Evolutionary conservation across 2,888 invertebrate species (phyloP), one percentile per base, ranked within the genome.

Genomic region (Elegia similella): DNA sequence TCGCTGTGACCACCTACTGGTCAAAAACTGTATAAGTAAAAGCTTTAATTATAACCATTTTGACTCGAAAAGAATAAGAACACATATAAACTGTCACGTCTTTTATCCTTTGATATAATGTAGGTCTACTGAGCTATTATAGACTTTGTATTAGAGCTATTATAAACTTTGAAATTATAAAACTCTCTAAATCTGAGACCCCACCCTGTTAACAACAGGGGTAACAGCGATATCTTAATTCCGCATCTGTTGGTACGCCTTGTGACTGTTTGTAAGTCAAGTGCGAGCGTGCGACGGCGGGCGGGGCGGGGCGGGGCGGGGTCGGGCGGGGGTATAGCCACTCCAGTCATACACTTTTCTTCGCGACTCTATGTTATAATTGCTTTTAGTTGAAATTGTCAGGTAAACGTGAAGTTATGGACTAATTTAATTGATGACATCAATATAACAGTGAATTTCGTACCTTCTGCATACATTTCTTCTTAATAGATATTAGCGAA

Each of bases 201-300:
- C 43, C 42, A 15, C 43, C 53, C 13, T 16, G 43, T 13, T 23
- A 53, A 43, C 53, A 42, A 43, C 43, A 32, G 53, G 53, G 43
- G 53, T 54, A 43, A 54, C 53, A 54, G 53, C 43, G 43, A 43
- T 54, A 54, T 54, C 53, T 54, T 42, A 54, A 54, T 54, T 54
- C 30, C 29, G 30, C 30, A 43, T 54, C 43, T 43, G 42, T 42
- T 53, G 42, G 29, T 53, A 32, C 43, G 15, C 15, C 5, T 23
- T 23, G 23, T 23, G 7, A n/a, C n/a, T n/a, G n/a, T n/a, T 52
- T 42, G 43, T 23, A 29, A 53, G 53, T 43, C 53, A 54, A 54
- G 53, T 54, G 53, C 43, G 43, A 54, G 30, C 30, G 30, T 43
- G 43, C 29, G 50, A 38, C 50, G 15, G 43, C 15, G n/a, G 42